These are phyloP conservation scores for Branchipolynoe longqiensis DNA, from an alignment of 2,888 invertebrate species.

Conservation along the genomic window DNA sequence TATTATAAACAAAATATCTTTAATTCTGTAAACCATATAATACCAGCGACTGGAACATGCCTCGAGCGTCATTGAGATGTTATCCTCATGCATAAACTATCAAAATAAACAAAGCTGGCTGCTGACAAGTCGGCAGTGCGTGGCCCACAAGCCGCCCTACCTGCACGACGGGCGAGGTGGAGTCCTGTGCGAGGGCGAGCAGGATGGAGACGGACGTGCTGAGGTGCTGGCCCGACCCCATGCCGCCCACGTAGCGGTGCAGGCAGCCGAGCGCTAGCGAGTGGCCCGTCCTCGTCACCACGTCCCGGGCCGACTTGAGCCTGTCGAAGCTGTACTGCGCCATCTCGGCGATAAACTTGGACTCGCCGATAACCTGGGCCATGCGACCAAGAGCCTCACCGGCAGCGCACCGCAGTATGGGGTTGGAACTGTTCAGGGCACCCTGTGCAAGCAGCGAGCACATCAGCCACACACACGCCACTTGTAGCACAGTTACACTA, in stretches of 20 bases:
- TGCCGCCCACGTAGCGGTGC: conserved; percentile 96
- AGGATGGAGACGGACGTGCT: conserved; percentile 97
- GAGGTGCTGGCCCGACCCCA: conserved; percentile 96
- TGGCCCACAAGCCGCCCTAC: too few species aligned
- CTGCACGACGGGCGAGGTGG: conserved; percentile 96
- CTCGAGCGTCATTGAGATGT: too few species aligned
- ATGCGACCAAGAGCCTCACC: conserved; percentile 97
- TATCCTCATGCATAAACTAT: too few species aligned
- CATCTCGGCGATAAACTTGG: conserved; percentile 92
- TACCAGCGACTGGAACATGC: too few species aligned
- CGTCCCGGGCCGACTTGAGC: conserved; percentile 92
- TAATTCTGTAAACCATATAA: too few species aligned
- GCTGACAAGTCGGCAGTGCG: too few species aligned
- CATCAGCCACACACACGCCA: too few species aligned
- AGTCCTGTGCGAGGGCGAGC: conserved; percentile 95
- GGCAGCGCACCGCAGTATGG: conserved; percentile 92
- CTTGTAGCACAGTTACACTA: too few species aligned
- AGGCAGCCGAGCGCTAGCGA: conserved; percentile 97
- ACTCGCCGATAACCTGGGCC: conserved; percentile 93
- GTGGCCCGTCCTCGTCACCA: conserved; percentile 91
- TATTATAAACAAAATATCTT: too few species aligned
- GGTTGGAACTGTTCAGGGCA: conserved; percentile 83
- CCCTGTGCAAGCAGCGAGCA: conserved; percentile 79
- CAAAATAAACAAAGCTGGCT: too few species aligned
- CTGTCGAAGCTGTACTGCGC: conserved; percentile 93